These are phyloP conservation scores for Eristalis pertinax DNA, from an alignment of 2,888 invertebrate species.

Conservation along the genomic window DNA sequence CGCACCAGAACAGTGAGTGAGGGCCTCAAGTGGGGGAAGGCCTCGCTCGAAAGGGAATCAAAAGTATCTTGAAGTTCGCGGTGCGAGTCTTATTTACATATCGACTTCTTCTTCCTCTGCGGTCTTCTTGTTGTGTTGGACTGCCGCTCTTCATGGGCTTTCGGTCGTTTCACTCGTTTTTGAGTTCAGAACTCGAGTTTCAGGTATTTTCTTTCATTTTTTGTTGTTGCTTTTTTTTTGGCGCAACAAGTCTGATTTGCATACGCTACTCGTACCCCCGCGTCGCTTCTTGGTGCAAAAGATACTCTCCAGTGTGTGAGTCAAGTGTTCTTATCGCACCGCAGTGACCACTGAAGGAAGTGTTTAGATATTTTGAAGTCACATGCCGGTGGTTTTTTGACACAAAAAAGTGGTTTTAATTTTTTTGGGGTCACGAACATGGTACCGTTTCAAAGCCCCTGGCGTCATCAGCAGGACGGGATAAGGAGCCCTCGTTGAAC, in stretches of 20 bases:
- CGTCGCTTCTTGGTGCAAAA: neutral
- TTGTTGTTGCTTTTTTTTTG: neutral
- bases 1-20: neutral
- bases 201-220: slow-evolving; percentile 11
- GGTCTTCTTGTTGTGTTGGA: neutral
- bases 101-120: neutral
- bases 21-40: neutral
- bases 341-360: neutral
- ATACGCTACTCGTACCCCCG: neutral
- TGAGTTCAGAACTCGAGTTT: slow-evolving; percentile 14
- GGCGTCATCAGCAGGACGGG: neutral
- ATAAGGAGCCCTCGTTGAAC: neutral
- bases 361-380: neutral
- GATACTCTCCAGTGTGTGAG: neutral
- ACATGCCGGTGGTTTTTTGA: neutral
- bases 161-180: neutral
- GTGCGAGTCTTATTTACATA: neutral
- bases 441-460: neutral
- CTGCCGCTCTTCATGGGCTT: neutral
- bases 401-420: neutral
- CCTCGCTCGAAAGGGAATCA: neutral
- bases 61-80: neutral
- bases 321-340: neutral
- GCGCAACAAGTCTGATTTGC: slow-evolving; percentile 33
- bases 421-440: neutral